Percentiles rank a stretch among this genome's conserved stretches.
Evolutionary conservation across 2,797 vertebrate genomes (phyloP).

Genomic region (Lemur catta): DNA sequence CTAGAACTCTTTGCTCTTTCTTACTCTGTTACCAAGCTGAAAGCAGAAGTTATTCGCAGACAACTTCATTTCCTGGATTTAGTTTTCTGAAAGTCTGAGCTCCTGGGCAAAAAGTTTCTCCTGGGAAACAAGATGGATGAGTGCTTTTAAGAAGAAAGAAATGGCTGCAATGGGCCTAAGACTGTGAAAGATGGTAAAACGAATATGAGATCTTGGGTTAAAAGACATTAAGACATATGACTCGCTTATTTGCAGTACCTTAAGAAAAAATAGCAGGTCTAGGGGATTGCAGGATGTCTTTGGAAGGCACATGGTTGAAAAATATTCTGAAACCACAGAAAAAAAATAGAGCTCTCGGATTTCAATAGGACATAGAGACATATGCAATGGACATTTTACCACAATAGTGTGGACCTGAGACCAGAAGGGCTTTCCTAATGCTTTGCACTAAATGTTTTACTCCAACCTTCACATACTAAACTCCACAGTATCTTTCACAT

Average conservation of each 20-base stretch:
- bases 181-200: not conserved
- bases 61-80: not conserved
- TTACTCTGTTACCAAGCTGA: not conserved
- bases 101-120: not conserved
- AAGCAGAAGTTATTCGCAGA: not conserved
- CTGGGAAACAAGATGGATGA: constrained; percentile 6
- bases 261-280: not conserved
- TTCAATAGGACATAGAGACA: not conserved
- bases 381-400: not conserved
- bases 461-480: not conserved
- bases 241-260: not conserved
- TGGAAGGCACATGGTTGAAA: not conserved
- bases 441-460: not conserved
- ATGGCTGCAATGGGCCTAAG: not conserved
- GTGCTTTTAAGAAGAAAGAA: not conserved
- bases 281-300: not conserved
- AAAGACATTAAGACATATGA: not conserved
- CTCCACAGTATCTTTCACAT: not conserved
- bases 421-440: not conserved
- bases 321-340: not conserved
- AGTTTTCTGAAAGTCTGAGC: not conserved
- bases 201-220: not conserved
- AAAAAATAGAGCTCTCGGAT: not conserved
- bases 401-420: not conserved
- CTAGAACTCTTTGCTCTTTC: not conserved